Base-by-base conservation (phyloP, 1,140 invertebrate genomes). In the Drosophila miranda region DNA sequence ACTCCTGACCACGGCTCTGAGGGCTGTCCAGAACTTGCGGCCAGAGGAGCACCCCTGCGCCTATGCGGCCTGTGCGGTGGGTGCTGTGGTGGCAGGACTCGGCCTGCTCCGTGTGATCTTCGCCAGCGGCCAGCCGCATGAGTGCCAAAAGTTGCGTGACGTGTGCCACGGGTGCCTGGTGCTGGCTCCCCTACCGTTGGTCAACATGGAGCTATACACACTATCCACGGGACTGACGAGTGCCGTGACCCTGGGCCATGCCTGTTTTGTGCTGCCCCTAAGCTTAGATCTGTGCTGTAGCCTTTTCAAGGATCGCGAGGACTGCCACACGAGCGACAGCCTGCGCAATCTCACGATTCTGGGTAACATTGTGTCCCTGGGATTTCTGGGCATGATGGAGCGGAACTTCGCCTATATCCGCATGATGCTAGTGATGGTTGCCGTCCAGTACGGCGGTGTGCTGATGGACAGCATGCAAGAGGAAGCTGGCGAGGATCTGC, bases 171-270 rank as follows among this genome's bases (percentile, higher is more conserved):
- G 67, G 0, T 11, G 76, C 13, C 34, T 90, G 63, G 83, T 90
- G 55, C 66, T 90, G 16, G 53, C 70, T 5, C 83, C 89, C 0
- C 14, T 90, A 59, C 70, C 88, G 0, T 23, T 90, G 61, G 49
- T 75, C 44, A 90, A 90, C 23, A 90, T 90, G 49, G 70, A 90
- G 52, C 38, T 90, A 1, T 90, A 90, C 14, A 30, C 50, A 6
- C 38, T 45, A 3, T 60, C 80, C 4, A 54, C 72, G 6, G 78
- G 84, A 0, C 11, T 55, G 9, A 8, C n/a, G 19, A 58, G 75
- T 43, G 8, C 51, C 0, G 2, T 90, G 2, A 69, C 68, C 2
- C n/a, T 86, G 73, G 68, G 58, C 0, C 89, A 90, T 56, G 62
- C 56, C 14, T 34, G 76, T 6, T 87, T 78, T 13, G 14, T 89